Conservation (phyloP, 2,113 vertebrate species). For the Morone saxatilis region DNA sequence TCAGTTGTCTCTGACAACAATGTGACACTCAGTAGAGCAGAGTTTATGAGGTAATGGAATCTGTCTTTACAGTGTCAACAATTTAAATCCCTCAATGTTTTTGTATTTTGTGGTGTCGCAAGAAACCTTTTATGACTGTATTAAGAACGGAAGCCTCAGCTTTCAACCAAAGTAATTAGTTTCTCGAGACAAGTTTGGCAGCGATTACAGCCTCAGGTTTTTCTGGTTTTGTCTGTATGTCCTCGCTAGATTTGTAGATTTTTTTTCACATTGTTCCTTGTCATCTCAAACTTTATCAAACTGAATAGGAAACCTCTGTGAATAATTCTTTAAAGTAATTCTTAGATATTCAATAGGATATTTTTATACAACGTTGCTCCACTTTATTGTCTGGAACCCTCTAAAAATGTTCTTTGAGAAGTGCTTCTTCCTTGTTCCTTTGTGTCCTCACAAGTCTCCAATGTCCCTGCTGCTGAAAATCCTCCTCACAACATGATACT, state of each 20-base stretch:
- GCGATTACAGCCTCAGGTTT: background rate
- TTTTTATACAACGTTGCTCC: background rate
- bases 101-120: background rate
- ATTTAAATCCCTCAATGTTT: background rate
- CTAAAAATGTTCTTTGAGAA: conserved; percentile 19
- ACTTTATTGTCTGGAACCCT: background rate
- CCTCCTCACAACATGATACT: conserved; percentile 26
- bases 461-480: conserved; percentile 42
- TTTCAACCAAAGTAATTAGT: background rate
- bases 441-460: conserved; percentile 34
- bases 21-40: background rate
- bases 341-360: background rate
- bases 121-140: background rate
- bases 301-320: background rate
- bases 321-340: background rate
- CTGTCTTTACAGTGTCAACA: background rate
- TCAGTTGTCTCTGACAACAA: background rate
- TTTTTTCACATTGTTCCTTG: background rate
- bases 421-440: conserved; percentile 34
- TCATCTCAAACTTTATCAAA: background rate
- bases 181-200: conserved; percentile 12
- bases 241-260: background rate
- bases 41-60: background rate
- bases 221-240: background rate
- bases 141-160: background rate